Percentiles rank a stretch among this genome's conserved stretches.
These are phyloP conservation scores for Berghia stephanieae DNA, from an alignment of 1,140 invertebrate genomes.

Conservation along the genomic window DNA sequence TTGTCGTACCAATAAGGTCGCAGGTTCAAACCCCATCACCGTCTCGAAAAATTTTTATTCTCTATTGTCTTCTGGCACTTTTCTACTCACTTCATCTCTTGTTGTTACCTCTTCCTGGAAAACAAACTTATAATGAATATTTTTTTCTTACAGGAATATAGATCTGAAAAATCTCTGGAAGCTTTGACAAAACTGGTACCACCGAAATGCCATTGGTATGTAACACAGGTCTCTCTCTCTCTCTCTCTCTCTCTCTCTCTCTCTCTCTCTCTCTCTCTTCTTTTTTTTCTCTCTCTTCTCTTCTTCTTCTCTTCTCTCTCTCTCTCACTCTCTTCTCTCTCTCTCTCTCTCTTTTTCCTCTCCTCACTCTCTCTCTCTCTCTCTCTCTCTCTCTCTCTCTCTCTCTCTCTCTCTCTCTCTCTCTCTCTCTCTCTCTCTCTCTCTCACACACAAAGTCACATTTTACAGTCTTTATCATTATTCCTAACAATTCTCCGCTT, in stretches of 20 bases:
- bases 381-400: background rate
- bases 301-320: background rate
- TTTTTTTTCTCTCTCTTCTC: background rate
- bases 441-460: background rate
- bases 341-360: background rate
- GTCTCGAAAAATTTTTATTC: too few species aligned
- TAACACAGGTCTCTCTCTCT: too few species aligned
- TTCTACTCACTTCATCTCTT: too few species aligned
- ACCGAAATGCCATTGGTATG: conserved; percentile 72
- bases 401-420: background rate
- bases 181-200: conserved; percentile 97
- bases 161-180: conserved; percentile 99
- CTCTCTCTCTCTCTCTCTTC: background rate
- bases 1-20: too few species aligned
- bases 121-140: too few species aligned
- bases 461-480: too few species aligned
- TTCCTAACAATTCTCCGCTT: too few species aligned
- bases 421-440: conserved; percentile 1
- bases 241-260: background rate
- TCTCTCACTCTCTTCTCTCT: background rate
- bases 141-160: conserved; percentile 79
- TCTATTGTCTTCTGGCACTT: too few species aligned
- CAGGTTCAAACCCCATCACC: too few species aligned
- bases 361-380: conserved; percentile 9
- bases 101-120: too few species aligned